These are phyloP conservation scores for Lutraria lutraria DNA, from an alignment of 2,888 invertebrate species.

Conservation along the genomic window DNA sequence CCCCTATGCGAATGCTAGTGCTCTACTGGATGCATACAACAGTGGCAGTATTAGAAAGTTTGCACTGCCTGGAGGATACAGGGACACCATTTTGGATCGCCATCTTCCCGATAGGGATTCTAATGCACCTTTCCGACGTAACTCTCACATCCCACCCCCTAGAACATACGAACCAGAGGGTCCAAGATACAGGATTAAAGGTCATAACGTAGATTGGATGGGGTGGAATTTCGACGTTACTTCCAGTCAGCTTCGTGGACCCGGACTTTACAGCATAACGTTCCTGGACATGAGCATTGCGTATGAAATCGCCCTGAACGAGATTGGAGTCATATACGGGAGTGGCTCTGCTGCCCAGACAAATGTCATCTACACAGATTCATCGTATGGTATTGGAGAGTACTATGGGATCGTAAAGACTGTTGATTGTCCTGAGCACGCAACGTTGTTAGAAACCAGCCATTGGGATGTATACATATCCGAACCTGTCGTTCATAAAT, in stretches of 20 bases:
- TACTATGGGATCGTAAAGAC: slow-evolving; percentile 66
- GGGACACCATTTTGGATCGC: slow-evolving; percentile 60
- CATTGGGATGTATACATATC: slow-evolving; percentile 58
- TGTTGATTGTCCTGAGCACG: slow-evolving; percentile 75
- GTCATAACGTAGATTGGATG: slow-evolving; percentile 73
- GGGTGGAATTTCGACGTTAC: slow-evolving; percentile 75
- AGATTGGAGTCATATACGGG: slow-evolving; percentile 71
- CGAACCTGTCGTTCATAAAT: slow-evolving; percentile 52
- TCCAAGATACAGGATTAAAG: slow-evolving; percentile 71
- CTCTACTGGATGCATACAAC: slow-evolving; percentile 65
- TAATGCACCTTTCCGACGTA: slow-evolving; percentile 46
- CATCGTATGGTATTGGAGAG: slow-evolving; percentile 70
- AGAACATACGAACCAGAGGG: slow-evolving; percentile 72
- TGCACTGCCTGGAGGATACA: slow-evolving; percentile 66
- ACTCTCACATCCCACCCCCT: slow-evolving; percentile 70
- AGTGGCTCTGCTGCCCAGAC: slow-evolving; percentile 65
- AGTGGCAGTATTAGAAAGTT: slow-evolving; percentile 62
- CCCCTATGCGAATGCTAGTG: slow-evolving; percentile 66
- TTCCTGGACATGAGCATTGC: slow-evolving; percentile 71
- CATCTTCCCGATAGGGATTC: slow-evolving; percentile 66
- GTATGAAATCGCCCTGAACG: slow-evolving; percentile 77
- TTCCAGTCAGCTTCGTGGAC: slow-evolving; percentile 67
- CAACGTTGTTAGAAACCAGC: slow-evolving; percentile 70
- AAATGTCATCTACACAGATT: slow-evolving; percentile 68
- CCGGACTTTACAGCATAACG: slow-evolving; percentile 62